Conservation (phyloP, 2,113 vertebrate genomes). For the human (Homo sapiens) region GRCh38 chr16:24166501-24167000, state of each 20-base stretch:
- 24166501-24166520: not conserved
- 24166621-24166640: not conserved
- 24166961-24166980: constrained; percentile 1
- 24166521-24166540: not conserved
- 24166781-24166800: not conserved
- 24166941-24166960: constrained; percentile 9
- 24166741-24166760: not conserved
- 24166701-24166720: not conserved
- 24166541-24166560: not conserved
- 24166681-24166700: not conserved
- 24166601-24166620: not conserved
- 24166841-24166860: not conserved
- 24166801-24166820: not conserved
- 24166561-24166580: not conserved
- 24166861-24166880: not conserved
- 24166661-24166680: not conserved
- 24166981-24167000: constrained; percentile 59
- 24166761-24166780: not conserved
- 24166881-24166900: not conserved
- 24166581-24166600: not conserved
- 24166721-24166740: not conserved
- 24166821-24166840: not conserved
- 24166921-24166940: not conserved
- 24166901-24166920: not conserved
- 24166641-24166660: not conserved